Evolutionary conservation across 2,113 vertebrate species (phyloP).

Genomic region (Limnothrissa miodon): DNA sequence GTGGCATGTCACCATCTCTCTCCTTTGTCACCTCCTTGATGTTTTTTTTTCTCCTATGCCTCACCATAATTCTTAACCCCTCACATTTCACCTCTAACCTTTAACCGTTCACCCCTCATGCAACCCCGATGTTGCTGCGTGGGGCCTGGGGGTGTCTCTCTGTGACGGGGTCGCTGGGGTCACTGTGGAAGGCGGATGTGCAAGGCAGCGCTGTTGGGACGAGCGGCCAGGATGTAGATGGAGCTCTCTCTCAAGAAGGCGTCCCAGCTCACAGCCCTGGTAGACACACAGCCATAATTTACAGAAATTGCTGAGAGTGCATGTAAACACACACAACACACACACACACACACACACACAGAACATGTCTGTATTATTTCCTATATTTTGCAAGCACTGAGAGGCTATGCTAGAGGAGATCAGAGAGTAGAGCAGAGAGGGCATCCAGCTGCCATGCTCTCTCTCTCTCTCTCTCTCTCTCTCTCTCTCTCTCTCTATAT

Average conservation of each 20-base stretch:
- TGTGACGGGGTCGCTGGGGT: constrained; percentile 28
- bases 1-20: neutral
- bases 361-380: too few species aligned
- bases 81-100: neutral
- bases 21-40: neutral
- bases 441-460: too few species aligned
- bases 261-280: constrained; percentile 74
- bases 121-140: constrained; percentile 11
- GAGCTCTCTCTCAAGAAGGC: constrained; percentile 84
- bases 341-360: constrained; percentile 11
- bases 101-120: neutral
- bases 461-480: too few species aligned
- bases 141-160: constrained; percentile 21
- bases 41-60: neutral
- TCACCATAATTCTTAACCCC: neutral
- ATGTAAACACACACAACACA: neutral
- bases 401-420: too few species aligned
- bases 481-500: too few species aligned
- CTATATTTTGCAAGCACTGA: too few species aligned
- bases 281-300: constrained; percentile 14
- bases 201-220: constrained; percentile 88
- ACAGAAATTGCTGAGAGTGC: neutral
- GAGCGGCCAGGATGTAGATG: constrained; percentile 85
- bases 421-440: too few species aligned
- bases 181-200: constrained; percentile 87